These are phyloP conservation scores for Mya arenaria DNA, from an alignment of 1,140 invertebrate genomes.

Conservation along the genomic window DNA sequence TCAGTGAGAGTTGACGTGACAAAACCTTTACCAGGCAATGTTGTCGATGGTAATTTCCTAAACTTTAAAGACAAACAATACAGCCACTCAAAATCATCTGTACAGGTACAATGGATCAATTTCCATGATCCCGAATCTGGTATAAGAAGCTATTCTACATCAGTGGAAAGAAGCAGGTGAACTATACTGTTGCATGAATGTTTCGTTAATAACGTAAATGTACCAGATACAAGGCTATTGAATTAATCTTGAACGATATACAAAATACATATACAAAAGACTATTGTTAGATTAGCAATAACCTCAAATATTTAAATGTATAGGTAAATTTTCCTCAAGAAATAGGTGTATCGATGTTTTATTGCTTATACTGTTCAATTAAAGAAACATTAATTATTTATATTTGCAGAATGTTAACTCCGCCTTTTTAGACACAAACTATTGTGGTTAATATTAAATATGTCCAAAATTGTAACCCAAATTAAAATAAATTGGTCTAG, in stretches of 20 bases:
- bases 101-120: conserved; percentile 64
- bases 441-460: conserved; percentile 36
- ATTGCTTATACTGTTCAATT: too few species aligned
- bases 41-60: conserved; percentile 58
- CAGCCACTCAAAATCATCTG: conserved; percentile 54
- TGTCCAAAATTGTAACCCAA: neutral
- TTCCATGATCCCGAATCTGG: conserved; percentile 67
- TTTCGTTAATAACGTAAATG: too few species aligned
- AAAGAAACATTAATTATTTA: too few species aligned
- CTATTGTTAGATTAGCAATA: too few species aligned
- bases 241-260: too few species aligned
- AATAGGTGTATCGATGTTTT: too few species aligned
- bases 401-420: too few species aligned
- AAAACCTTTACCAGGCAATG: conserved; percentile 59
- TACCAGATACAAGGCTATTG: neutral
- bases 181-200: too few species aligned
- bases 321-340: too few species aligned
- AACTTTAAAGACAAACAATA: conserved; percentile 58
- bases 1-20: conserved; percentile 67
- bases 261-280: too few species aligned
- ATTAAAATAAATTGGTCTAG: conserved; percentile 53
- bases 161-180: conserved; percentile 59
- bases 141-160: conserved; percentile 63
- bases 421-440: too few species aligned
- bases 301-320: too few species aligned